Conservation (phyloP, 2,797 vertebrate genomes). For the Merluccius polli region DNA sequence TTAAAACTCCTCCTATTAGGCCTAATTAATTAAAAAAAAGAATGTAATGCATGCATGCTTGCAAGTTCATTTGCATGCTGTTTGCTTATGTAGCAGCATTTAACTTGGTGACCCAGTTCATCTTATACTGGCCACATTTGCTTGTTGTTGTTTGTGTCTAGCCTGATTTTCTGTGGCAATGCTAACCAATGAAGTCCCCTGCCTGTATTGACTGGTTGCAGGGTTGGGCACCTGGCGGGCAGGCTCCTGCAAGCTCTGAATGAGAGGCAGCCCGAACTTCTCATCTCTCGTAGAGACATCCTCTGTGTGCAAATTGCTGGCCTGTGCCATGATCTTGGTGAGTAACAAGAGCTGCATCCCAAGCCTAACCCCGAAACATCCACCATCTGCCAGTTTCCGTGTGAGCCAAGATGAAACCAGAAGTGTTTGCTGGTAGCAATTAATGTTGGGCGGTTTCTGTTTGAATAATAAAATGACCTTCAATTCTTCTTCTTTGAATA, state of each 20-base stretch:
- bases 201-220: slow-evolving; percentile 46
- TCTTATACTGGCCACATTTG: neutral
- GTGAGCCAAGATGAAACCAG: too few relatives aligned
- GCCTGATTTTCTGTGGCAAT: neutral
- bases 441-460: too few relatives aligned
- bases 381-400: neutral
- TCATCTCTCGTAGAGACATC: slow-evolving; percentile 80
- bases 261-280: slow-evolving; percentile 84
- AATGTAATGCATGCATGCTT: neutral
- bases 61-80: neutral
- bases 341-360: slow-evolving; percentile 35
- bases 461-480: too few relatives aligned
- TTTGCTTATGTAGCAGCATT: too few relatives aligned
- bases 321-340: slow-evolving; percentile 94
- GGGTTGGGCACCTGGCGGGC: slow-evolving; percentile 88
- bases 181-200: neutral
- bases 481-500: too few relatives aligned
- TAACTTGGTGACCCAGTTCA: too few relatives aligned
- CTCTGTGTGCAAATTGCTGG: slow-evolving; percentile 96
- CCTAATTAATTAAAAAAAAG: neutral
- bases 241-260: slow-evolving; percentile 75
- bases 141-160: neutral
- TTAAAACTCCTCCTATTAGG: neutral
- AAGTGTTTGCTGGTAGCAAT: too few relatives aligned
- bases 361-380: neutral